These are phyloP conservation scores for Palloptera scutellata DNA, from an alignment of 2,888 invertebrate genomes.

Conservation along the genomic window DNA sequence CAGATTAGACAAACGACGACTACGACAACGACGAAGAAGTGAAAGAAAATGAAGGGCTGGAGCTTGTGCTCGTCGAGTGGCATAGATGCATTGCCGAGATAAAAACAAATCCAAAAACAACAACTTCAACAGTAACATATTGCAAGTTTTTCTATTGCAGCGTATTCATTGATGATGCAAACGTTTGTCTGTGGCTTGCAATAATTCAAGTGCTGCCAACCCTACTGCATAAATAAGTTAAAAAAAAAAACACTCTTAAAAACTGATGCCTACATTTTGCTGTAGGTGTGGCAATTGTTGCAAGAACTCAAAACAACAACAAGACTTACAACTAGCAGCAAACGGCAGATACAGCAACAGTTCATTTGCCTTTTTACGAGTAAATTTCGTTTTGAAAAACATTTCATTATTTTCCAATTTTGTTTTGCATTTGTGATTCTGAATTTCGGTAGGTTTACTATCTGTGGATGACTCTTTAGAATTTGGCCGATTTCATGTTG, in stretches of 20 bases:
- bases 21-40: slow-evolving; percentile 33
- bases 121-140: slow-evolving; percentile 23
- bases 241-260: background rate
- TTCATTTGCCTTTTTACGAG: background rate
- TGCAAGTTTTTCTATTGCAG: background rate
- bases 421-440: slow-evolving; percentile 40
- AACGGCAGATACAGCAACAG: slow-evolving; percentile 21
- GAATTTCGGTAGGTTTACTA: background rate
- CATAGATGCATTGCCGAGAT: slow-evolving; percentile 26
- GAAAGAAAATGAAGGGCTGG: background rate
- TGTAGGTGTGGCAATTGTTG: slow-evolving; percentile 6
- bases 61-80: background rate
- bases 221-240: background rate
- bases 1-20: slow-evolving; percentile 30
- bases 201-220: background rate
- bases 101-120: slow-evolving; percentile 11
- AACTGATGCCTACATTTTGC: background rate
- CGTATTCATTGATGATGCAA: too few relatives aligned
- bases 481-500: too few relatives aligned
- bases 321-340: background rate
- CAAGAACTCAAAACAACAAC: background rate
- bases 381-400: background rate
- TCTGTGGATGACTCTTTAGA: background rate
- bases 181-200: background rate
- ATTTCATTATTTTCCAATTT: slow-evolving; percentile 31